Base-by-base conservation (phyloP, 2,888 invertebrate species). In the Meiosimyza decipiens region DNA sequence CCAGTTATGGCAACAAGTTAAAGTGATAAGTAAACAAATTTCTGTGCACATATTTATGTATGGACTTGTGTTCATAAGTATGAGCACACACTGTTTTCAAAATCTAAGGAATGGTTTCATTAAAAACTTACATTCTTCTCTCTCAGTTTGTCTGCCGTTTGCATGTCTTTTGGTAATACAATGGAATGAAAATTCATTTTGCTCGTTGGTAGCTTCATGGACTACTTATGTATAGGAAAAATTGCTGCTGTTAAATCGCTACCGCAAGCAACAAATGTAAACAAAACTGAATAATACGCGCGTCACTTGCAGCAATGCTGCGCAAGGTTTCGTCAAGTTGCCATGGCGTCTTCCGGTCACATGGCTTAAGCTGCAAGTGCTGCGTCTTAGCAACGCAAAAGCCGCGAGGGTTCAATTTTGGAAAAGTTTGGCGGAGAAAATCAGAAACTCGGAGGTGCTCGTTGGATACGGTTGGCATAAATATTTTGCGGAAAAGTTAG, bases 371-470 rank as follows among this genome's bases (percentile, higher is more conserved):
- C 15, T 33, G 68, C 50, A 49, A 64, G 15, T 7, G 54, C 52
- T 6, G 33, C 68, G 68, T 59, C 68, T 69, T 69, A 69, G 22
- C 68, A 57, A 50, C 59, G 57, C 40, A 5, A 59, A 59, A 59
- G 33, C 28, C n/a, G 60, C 62, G 28, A 70, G 70, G 50, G 69
- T 70, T 40, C 16, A 22, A 11, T 54, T 47, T 54, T 9, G 47
- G 51, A 52, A 55, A 40, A 52, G 54, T 18, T 70, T 47, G 54
- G n/a, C 68, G 47, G 69, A 75, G 49, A 28, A 82, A 84, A 80
- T 85, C 86, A 85, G 86, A 85, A 85, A 81, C 80, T 82, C 82
- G 82, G 82, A 82, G 86, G 82, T 82, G 82, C 80, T 83, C 83
- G 83, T 80, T 79, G 83, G 80, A 80, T 79, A 82, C 85, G 86